Evolutionary conservation across 2,888 invertebrate species (phyloP).

Genomic region (Orchesella flavescens): DNA sequence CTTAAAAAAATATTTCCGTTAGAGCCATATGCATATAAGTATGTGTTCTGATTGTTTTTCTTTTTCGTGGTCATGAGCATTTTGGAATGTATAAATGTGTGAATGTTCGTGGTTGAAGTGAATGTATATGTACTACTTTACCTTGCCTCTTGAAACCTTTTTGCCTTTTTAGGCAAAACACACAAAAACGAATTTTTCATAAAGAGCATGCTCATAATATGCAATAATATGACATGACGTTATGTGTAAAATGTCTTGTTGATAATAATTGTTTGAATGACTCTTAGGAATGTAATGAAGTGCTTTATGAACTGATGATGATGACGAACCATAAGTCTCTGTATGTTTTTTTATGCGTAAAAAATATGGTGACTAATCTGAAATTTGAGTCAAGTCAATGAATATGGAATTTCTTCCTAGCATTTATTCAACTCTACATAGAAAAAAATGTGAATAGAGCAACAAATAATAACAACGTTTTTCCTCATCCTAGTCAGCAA

Average conservation of each 20-base stretch:
- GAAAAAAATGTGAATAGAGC: conserved; percentile 18
- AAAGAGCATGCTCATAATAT: not conserved
- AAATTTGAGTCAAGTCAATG: conserved; percentile 5
- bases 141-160: not conserved
- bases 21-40: not conserved
- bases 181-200: conserved; percentile 4
- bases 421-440: conserved; percentile 22
- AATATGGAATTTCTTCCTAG: conserved; percentile 15
- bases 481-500: not conserved
- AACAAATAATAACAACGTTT: not conserved
- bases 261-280: conserved; percentile 25
- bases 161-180: conserved; percentile 51
- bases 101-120: not conserved
- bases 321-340: conserved; percentile 6
- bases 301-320: conserved; percentile 37
- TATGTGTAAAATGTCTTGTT: conserved; percentile 11
- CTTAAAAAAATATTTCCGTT: conserved; percentile 4
- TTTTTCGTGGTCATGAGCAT: conserved; percentile 1
- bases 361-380: conserved; percentile 35
- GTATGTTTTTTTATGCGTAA: conserved; percentile 22
- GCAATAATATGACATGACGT: conserved; percentile 24
- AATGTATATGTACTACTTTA: not conserved
- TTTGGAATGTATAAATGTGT: not conserved
- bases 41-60: conserved; percentile 31
- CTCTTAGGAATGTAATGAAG: conserved; percentile 39